Base-by-base conservation (phyloP, 2,888 invertebrate species). In the Amphipyra tragopoginis region DNA sequence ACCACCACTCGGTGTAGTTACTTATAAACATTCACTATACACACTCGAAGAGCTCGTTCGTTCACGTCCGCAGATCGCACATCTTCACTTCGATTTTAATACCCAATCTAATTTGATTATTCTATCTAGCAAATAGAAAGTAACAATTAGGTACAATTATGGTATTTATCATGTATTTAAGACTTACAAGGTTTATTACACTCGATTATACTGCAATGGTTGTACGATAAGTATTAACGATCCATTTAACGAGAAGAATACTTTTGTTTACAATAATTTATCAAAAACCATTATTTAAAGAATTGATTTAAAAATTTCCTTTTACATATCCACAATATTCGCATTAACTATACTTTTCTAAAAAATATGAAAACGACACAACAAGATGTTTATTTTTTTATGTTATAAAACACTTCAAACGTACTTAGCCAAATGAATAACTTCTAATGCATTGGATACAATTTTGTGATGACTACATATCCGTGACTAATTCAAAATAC, bases 111-210 rank as follows among this genome's bases (percentile, higher is more conserved):
- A 93, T 94, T 94, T 93, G 89, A 93, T 93, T 93, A 93, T 93
- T 93, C 94, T 94, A 94, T 94, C 93, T 94, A 94, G 93, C 92
- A 93, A 93, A 92, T 93, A 94, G 92, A 94, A 93, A 92, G 90
- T 93, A 94, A 94, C 93, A 94, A 93, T 93, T 93, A 93, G 92
- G 93, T 93, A 93, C 90, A 90, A 88, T 90, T 90, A 90, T 90
- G 87, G 89, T 91, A 89, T 89, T 90, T 78, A 84, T 90, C 83
- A 83, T 86, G 83, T 86, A 81, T 85, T 7, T 84, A 86, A 86
- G 85, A 88, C 84, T 86, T 90, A 88, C 58, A 80, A 84, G 68
- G 77, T 87, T 89, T 87, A 85, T 85, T 90, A 90, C 90, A 89
- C 86, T 90, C 86, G 87, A 89, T 86, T 91, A 91, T 81, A 91